Conservation (phyloP, 2,888 invertebrate species). For the Pachydiplax longipennis region DNA sequence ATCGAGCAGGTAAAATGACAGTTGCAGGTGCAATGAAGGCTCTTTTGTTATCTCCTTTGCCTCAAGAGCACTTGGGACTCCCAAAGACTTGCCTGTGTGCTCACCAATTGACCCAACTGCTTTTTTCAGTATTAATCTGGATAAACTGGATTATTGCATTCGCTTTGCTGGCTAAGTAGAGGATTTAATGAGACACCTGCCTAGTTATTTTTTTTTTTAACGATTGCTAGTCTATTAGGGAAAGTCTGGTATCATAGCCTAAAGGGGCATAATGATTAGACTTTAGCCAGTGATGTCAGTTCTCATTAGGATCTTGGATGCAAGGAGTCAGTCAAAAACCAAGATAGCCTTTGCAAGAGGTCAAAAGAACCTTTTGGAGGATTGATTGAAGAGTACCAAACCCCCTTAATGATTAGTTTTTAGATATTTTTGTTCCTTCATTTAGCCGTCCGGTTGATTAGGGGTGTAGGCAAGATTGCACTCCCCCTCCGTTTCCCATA, state of each 20-base stretch:
- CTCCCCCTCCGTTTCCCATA: not conserved
- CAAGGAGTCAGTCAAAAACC: not conserved
- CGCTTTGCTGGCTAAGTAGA: conserved; percentile 24
- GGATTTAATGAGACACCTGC: not conserved
- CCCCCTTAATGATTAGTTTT: not conserved
- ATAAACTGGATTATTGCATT: not conserved
- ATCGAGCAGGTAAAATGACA: not conserved
- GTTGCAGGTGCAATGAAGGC: not conserved
- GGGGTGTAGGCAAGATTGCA: not conserved
- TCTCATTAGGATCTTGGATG: not conserved
- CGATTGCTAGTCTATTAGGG: conserved; percentile 36
- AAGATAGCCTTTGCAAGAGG: not conserved
- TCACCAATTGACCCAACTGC: not conserved
- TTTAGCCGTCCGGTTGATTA: not conserved
- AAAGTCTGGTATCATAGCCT: conserved; percentile 18
- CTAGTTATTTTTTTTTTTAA: conserved; percentile 34
- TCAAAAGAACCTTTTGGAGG: not conserved
- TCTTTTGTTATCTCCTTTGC: not conserved
- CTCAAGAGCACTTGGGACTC: not conserved
- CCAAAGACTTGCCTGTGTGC: conserved; percentile 11
- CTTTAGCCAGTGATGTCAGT: conserved; percentile 33
- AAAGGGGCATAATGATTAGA: conserved; percentile 2
- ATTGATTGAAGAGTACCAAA: not conserved
- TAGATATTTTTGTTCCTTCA: not conserved
- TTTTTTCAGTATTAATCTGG: conserved; percentile 18